These are phyloP conservation scores for Otolemur crassicaudatus DNA, from an alignment of 2,797 vertebrate genomes.

Conservation along the genomic window DNA sequence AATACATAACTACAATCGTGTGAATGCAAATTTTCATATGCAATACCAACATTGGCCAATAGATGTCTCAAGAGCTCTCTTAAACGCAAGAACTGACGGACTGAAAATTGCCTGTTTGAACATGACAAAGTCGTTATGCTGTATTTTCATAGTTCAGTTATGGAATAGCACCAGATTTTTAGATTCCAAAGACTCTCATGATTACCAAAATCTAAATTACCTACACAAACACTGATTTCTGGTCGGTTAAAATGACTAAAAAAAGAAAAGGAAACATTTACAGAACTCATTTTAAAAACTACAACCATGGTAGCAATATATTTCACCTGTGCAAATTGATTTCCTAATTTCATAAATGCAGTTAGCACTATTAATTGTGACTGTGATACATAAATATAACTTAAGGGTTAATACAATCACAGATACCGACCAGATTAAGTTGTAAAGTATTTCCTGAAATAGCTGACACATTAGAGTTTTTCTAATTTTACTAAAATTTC, in stretches of 20 bases:
- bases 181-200: slow-evolving; percentile 60
- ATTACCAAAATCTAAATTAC: slow-evolving; percentile 64
- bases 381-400: slow-evolving; percentile 12
- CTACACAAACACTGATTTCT: slow-evolving; percentile 23
- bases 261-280: slow-evolving; percentile 61
- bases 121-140: slow-evolving; percentile 40
- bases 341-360: slow-evolving; percentile 69
- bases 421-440: background rate
- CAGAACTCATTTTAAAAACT: slow-evolving; percentile 39
- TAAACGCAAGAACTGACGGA: slow-evolving; percentile 47
- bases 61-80: slow-evolving; percentile 88
- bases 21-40: slow-evolving; percentile 60
- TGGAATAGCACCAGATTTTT: slow-evolving; percentile 65
- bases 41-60: slow-evolving; percentile 82
- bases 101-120: slow-evolving; percentile 10
- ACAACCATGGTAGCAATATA: background rate
- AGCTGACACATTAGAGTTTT: slow-evolving; percentile 1
- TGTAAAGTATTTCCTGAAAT: slow-evolving; percentile 38
- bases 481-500: slow-evolving; percentile 1
- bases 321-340: slow-evolving; percentile 70
- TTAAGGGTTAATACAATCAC: slow-evolving; percentile 41
- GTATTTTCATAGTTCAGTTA: slow-evolving; percentile 37
- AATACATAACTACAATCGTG: background rate
- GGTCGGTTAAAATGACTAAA: slow-evolving; percentile 70
- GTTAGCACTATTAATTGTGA: slow-evolving; percentile 5